phyloP scores from a whole-genome alignment of 1,140 invertebrate species.

The Steinernema feltiae region DNA sequence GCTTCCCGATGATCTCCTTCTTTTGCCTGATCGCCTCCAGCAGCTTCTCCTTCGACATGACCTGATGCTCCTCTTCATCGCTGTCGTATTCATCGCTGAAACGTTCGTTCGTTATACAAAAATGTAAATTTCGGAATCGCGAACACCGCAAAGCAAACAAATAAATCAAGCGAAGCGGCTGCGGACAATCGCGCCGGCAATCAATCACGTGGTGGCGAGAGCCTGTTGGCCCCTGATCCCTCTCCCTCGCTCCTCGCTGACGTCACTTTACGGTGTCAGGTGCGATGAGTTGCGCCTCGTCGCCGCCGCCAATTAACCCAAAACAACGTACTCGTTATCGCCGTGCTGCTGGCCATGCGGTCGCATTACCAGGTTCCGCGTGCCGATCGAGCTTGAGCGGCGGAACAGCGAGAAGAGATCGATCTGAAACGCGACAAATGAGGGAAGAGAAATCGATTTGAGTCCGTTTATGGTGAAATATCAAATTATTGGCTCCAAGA shows the following conservation, averaged over 20 bases:
- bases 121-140: not conserved
- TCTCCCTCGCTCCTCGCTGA: not conserved
- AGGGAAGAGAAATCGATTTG: no score
- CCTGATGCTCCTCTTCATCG: slow-evolving; percentile 39
- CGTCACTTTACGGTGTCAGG: slow-evolving; percentile 11
- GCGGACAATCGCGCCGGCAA: slow-evolving; percentile 3
- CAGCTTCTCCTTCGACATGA: slow-evolving; percentile 69
- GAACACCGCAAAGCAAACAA: slow-evolving; percentile 12
- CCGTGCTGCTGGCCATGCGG: not conserved
- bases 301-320: slow-evolving; percentile 15
- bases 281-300: not conserved
- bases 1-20: slow-evolving; percentile 79
- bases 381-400: slow-evolving; percentile 36
- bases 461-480: no score
- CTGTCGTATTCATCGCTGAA: slow-evolving; percentile 33
- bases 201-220: not conserved
- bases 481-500: no score
- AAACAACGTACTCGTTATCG: slow-evolving; percentile 29
- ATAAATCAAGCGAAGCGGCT: slow-evolving; percentile 13
- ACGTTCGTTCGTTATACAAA: not conserved
- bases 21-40: slow-evolving; percentile 82
- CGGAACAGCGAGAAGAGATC: slow-evolving; percentile 43
- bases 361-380: not conserved
- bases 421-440: slow-evolving; percentile 23
- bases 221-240: not conserved